Percentiles rank a stretch among this genome's conserved stretches.
phyloP scores from a whole-genome alignment of 2,797 vertebrate genomes.

The Masticophis lateralis region DNA sequence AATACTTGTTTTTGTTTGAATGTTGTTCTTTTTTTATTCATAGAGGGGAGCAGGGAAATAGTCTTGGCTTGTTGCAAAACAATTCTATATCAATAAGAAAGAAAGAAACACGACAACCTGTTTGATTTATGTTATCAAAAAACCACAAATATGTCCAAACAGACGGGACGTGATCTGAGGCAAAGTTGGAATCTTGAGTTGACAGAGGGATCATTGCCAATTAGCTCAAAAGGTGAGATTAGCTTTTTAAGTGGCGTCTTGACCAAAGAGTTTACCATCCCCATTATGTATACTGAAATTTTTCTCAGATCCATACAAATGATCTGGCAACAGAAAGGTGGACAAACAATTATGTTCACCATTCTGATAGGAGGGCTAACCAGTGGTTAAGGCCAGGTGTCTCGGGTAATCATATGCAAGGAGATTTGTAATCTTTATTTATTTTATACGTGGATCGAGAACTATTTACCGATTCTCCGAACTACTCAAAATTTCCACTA shows the following conservation, averaged over 20 bases:
- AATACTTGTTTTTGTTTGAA: not conserved
- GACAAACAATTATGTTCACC: not conserved
- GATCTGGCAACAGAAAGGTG: not conserved
- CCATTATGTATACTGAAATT: not conserved
- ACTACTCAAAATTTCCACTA: too few relatives aligned
- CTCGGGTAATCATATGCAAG: not conserved
- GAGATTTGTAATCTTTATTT: not conserved
- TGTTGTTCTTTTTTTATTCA: not conserved
- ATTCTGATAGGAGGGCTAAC: not conserved
- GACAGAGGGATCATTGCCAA: not conserved
- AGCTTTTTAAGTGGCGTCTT: not conserved
- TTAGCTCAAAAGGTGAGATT: not conserved
- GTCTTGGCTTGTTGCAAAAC: not conserved
- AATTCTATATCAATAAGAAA: not conserved
- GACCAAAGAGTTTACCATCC: not conserved
- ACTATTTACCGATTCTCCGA: too few relatives aligned
- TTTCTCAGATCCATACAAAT: not conserved
- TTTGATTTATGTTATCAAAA: constrained; percentile 2
- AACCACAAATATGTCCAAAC: constrained; percentile 16
- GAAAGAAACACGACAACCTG: not conserved
- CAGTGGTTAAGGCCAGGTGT: not conserved
- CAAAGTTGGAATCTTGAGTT: not conserved
- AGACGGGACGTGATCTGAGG: not conserved
- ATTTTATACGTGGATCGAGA: not conserved
- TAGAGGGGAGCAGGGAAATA: not conserved